Evolutionary conservation across 2,797 vertebrate genomes (phyloP).

Genomic region (Lagorchestes hirsutus): DNA sequence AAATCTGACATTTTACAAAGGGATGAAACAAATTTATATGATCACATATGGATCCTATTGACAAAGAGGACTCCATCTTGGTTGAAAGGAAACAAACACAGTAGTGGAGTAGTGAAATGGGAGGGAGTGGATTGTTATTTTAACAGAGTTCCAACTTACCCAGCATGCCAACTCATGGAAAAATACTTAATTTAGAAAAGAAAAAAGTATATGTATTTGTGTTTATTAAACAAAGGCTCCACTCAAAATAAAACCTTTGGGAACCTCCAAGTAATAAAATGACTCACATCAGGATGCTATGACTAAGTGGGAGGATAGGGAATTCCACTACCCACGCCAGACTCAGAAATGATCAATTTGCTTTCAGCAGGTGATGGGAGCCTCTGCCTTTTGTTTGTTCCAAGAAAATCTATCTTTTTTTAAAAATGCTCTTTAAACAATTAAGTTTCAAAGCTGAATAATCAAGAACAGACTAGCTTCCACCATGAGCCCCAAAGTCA

Average conservation of each 20-base stretch:
- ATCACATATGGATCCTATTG: slow-evolving; percentile 67
- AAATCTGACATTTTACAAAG: slow-evolving; percentile 83
- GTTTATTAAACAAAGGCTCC: slow-evolving; percentile 85
- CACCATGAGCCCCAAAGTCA: slow-evolving; percentile 84
- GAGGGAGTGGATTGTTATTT: slow-evolving; percentile 52
- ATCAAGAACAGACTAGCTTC: slow-evolving; percentile 83
- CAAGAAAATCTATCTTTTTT: slow-evolving; percentile 83
- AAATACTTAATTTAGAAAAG: slow-evolving; percentile 76
- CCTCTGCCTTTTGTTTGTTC: slow-evolving; percentile 85
- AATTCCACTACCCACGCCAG: slow-evolving; percentile 92
- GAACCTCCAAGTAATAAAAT: slow-evolving; percentile 92
- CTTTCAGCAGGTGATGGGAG: slow-evolving; percentile 90
- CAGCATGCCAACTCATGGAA: slow-evolving; percentile 67
- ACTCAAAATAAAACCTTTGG: slow-evolving; percentile 88
- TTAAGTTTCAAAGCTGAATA: slow-evolving; percentile 83
- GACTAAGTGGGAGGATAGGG: slow-evolving; percentile 94
- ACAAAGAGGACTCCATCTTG: slow-evolving; percentile 52
- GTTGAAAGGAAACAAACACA: slow-evolving; percentile 65
- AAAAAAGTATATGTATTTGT: slow-evolving; percentile 72
- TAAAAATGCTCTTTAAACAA: slow-evolving; percentile 85
- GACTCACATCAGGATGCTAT: slow-evolving; percentile 91
- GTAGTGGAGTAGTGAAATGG: slow-evolving; percentile 68
- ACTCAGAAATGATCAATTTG: slow-evolving; percentile 88
- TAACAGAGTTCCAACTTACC: slow-evolving; percentile 59
- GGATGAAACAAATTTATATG: slow-evolving; percentile 74